These are phyloP conservation scores for Acropora yongei DNA, from an alignment of 64 coral and sea anemone species.

Conservation along the genomic window DNA sequence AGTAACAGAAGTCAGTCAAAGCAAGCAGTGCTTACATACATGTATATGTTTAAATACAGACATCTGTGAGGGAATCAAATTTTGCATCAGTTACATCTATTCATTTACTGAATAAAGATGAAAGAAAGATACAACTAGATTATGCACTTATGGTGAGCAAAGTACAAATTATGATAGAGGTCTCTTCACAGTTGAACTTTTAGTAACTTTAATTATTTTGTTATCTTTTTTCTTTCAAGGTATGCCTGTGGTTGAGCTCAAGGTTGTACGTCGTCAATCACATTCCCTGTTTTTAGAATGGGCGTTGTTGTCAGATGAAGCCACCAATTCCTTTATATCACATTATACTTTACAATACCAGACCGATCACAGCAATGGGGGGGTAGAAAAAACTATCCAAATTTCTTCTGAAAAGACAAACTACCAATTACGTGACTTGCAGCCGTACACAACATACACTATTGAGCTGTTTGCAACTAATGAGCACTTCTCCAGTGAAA, in stretches of 20 bases:
- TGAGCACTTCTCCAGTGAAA: conserved; percentile 48
- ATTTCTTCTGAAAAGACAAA: background rate
- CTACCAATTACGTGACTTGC: conserved; percentile 13
- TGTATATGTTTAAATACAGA: too few species aligned
- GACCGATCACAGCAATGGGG: background rate
- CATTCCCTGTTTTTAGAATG: background rate
- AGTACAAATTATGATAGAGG: too few species aligned
- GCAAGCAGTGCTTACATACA: too few species aligned
- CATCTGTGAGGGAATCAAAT: too few species aligned
- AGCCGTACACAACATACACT: conserved; percentile 43
- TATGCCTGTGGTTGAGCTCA: background rate
- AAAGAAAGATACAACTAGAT: too few species aligned
- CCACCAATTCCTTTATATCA: background rate
- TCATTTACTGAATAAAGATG: too few species aligned
- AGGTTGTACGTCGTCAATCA: background rate
- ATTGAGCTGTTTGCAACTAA: conserved; percentile 36
- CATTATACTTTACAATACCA: conserved; percentile 20
- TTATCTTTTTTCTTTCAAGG: background rate
- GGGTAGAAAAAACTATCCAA: background rate
- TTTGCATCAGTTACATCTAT: too few species aligned
- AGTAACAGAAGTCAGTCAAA: too few species aligned
- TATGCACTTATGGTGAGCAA: too few species aligned
- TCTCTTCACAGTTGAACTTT: too few species aligned
- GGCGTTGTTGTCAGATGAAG: background rate
- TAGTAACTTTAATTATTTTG: background rate